Base-by-base conservation (phyloP, 2,113 vertebrate species). In the Mormyrus lacerda region DNA sequence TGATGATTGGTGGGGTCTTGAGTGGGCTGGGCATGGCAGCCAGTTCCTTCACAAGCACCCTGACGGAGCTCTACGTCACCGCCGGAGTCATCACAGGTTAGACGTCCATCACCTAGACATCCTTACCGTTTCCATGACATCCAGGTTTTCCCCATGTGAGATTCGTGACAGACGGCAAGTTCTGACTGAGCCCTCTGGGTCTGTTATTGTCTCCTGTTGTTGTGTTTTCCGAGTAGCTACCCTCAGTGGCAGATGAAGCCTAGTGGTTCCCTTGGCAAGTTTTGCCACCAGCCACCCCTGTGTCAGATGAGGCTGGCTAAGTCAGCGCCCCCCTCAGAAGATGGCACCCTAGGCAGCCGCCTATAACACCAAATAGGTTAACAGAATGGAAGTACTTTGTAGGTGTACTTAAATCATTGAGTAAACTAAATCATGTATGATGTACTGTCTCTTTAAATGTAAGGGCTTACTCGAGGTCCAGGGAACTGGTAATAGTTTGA, bases 1-100 rank as follows among this genome's bases (percentile, higher is more conserved):
- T 96, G 89, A 97, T 97, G 93, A 85, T 96, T 24, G 97, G 97
- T 0, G 97, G 97, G 0, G 47, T 97, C 83, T 94, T 98, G 90
- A 96, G 97, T 2, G 93, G 96, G 1, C 90, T 96, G 89, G 97
- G 97, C 85, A 96, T 97, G 97, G 96, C 95, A 55, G 92, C 94
- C 92, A 93, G 96, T 90, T 95, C 94, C 92, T 97, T 97, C 93
- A 96, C 96, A 89, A 88, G 50, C 87, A 95, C 95, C 55, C 95
- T 97, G 65, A 55, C 85, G 44, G 95, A 97, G 85, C 95, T 97
- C 3, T 98, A 96, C 92, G 0, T 97, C 87, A 95, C 95, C 0
- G 95, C 96, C 0, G 96, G 96, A 50, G 31, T 97, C 87, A 93
- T 97, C 93, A 96, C 96, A 83, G 97, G 97, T 97, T 88, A 87